phyloP scores from a whole-genome alignment of 2,797 vertebrate genomes.

The Scolopax bukidnonensis region DNA sequence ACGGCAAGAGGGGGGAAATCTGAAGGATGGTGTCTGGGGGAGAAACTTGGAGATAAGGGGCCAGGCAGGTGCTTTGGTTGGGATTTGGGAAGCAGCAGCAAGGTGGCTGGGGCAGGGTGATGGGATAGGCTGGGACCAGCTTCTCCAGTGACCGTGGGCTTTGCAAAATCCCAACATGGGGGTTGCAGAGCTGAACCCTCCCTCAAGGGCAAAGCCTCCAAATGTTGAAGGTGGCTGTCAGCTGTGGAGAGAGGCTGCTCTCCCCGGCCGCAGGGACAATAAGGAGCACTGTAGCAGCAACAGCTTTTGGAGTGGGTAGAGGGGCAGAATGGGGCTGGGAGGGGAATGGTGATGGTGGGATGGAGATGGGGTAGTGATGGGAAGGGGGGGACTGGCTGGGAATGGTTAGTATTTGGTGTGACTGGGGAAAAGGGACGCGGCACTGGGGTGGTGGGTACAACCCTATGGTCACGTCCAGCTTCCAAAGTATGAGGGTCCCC shows the following conservation, averaged over 20 bases:
- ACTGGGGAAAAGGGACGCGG: not conserved
- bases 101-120: not conserved
- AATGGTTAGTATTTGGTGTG: not conserved
- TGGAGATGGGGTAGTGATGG: not conserved
- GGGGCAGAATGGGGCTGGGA: not conserved
- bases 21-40: not conserved
- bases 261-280: not conserved
- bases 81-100: not conserved
- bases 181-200: not conserved
- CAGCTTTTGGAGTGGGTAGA: not conserved
- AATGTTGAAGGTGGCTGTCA: not conserved
- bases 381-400: not conserved
- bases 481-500: not conserved
- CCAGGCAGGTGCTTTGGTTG: rapidly evolving
- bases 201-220: constrained; percentile 8
- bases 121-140: not conserved
- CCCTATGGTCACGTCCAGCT: not conserved
- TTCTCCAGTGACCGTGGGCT: not conserved
- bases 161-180: not conserved
- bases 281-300: not conserved
- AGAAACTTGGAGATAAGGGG: not conserved
- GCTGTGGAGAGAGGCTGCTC: not conserved
- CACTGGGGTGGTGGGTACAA: not conserved
- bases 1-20: not conserved
- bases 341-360: not conserved